Evolutionary conservation across 1,140 invertebrate genomes (phyloP).

Genomic region (Cyclina sinensis): DNA sequence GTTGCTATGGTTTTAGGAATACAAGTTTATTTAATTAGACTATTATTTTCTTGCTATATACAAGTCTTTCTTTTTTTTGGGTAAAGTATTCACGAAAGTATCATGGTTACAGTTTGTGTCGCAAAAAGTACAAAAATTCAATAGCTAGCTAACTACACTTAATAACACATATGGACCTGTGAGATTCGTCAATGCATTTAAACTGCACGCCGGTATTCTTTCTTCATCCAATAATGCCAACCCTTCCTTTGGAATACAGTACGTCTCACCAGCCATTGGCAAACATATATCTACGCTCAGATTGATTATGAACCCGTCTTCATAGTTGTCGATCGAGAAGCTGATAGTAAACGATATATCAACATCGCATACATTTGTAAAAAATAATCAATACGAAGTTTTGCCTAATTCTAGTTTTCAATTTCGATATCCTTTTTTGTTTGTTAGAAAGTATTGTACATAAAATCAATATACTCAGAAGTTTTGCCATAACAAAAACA

Average conservation of each 20-base stretch:
- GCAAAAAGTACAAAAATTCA: background rate
- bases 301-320: slow-evolving; percentile 67
- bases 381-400: no score
- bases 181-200: slow-evolving; percentile 53
- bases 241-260: slow-evolving; percentile 74
- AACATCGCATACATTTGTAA: no score
- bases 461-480: no score
- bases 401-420: no score
- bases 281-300: slow-evolving; percentile 73
- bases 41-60: background rate
- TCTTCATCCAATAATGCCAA: slow-evolving; percentile 70
- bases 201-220: slow-evolving; percentile 67
- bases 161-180: background rate
- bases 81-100: background rate
- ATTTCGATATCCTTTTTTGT: no score
- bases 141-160: background rate
- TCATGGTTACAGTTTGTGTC: background rate
- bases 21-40: background rate
- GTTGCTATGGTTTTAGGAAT: background rate
- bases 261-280: slow-evolving; percentile 66
- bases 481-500: no score
- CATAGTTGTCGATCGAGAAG: slow-evolving; percentile 47
- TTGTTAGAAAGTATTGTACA: no score
- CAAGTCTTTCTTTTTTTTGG: background rate
- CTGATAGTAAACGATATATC: slow-evolving; percentile 25